phyloP scores from a whole-genome alignment of 2,113 vertebrate genomes.

The Grammomys dolichurus region DNA sequence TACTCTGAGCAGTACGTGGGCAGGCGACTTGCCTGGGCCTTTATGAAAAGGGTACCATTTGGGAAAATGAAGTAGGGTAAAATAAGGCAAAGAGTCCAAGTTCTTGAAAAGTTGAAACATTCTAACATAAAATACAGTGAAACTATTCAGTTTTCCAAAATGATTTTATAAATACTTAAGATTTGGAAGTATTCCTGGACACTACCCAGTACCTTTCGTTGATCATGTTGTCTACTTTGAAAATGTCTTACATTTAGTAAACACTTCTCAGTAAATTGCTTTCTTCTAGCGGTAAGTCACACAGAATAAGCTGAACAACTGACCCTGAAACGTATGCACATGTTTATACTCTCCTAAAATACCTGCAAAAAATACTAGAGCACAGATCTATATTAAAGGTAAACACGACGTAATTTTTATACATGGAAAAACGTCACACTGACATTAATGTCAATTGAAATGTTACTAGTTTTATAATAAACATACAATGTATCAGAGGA shows the following conservation, averaged over 20 bases:
- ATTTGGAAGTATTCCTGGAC: not conserved
- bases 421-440: not conserved
- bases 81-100: not conserved
- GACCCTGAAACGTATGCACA: not conserved
- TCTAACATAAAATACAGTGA: conserved; percentile 39
- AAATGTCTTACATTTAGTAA: conserved; percentile 52
- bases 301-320: not conserved
- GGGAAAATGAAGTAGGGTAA: not conserved
- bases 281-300: not conserved
- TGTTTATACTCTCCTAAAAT: conserved; percentile 3
- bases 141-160: conserved; percentile 52
- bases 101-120: not conserved
- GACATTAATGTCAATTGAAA: not conserved
- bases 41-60: not conserved
- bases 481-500: not conserved
- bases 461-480: conserved; percentile 24
- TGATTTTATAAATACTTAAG: conserved; percentile 17
- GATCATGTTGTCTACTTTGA: not conserved
- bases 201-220: not conserved
- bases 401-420: conserved; percentile 18
- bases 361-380: not conserved
- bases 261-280: not conserved
- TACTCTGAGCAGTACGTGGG: too few relatives aligned
- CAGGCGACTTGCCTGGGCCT: not conserved
- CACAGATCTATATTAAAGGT: conserved; percentile 34